Conservation (phyloP, 2,888 invertebrate genomes). For the Danaus chrysippus region DNA sequence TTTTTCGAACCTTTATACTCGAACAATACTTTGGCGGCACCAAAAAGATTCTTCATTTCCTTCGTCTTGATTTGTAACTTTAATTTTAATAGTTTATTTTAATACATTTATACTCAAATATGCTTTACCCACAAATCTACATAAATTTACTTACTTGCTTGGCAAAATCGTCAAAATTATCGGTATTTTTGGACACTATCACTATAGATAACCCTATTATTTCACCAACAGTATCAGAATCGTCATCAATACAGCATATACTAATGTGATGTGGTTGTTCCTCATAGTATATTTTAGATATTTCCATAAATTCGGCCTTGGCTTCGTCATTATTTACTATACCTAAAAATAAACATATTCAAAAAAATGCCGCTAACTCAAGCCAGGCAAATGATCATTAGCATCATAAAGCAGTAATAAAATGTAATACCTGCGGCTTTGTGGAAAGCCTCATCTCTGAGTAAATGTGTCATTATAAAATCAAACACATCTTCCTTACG, state of each 20-base stretch:
- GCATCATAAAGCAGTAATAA: not conserved
- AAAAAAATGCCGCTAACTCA: not conserved
- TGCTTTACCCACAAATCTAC: not conserved
- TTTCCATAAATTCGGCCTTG: conserved; percentile 34
- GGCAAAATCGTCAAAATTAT: conserved; percentile 29
- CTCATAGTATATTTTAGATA: conserved; percentile 22
- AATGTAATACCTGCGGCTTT: conserved; percentile 28
- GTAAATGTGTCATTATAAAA: conserved; percentile 26
- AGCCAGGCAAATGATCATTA: not conserved
- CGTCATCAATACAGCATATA: conserved; percentile 46
- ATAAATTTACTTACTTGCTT: conserved; percentile 23
- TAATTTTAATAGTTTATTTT: not conserved
- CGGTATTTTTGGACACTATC: conserved; percentile 27
- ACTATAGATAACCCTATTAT: conserved; percentile 43
- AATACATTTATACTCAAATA: not conserved
- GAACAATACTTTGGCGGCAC: conserved; percentile 32
- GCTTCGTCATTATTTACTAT: conserved; percentile 39
- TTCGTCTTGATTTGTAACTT: conserved; percentile 33
- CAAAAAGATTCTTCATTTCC: conserved; percentile 39
- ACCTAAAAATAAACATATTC: conserved; percentile 30
- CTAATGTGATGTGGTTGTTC: conserved; percentile 28
- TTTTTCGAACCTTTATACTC: conserved; percentile 19
- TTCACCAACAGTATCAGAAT: conserved; percentile 28
- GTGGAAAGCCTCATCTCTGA: conserved; percentile 27
- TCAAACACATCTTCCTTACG: conserved; percentile 23